These are phyloP conservation scores for Cerastis rubricosa DNA, from an alignment of 2,888 invertebrate species.

Conservation along the genomic window DNA sequence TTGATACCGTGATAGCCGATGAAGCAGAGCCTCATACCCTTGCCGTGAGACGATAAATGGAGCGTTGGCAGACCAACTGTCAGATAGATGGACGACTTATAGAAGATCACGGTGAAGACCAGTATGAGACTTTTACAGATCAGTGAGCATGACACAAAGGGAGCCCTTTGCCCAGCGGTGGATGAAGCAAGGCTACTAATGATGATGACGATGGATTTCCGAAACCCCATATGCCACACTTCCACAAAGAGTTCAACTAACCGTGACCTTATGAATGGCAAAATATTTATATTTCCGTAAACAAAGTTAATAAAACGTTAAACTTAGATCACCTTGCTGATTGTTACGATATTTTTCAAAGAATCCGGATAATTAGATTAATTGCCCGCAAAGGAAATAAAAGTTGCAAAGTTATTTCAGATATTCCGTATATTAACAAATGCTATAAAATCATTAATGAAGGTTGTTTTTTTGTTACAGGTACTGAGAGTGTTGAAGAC, in stretches of 20 bases:
- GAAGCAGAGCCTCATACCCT: not conserved
- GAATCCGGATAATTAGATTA: constrained; percentile 60
- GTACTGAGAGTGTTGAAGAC: constrained; percentile 70
- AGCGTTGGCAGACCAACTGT: not conserved
- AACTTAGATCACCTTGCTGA: constrained; percentile 56
- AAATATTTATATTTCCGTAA: constrained; percentile 40
- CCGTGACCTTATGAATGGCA: constrained; percentile 9
- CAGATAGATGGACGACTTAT: not conserved
- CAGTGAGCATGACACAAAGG: not conserved
- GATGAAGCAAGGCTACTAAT: not conserved
- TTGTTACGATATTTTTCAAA: constrained; percentile 37
- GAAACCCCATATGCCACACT: not conserved
- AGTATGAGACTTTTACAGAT: not conserved
- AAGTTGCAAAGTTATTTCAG: constrained; percentile 33
- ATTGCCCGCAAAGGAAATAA: constrained; percentile 49
- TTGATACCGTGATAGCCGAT: not conserved
- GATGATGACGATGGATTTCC: not conserved
- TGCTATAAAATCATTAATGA: constrained; percentile 46
- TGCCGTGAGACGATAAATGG: not conserved
- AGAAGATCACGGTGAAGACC: not conserved
- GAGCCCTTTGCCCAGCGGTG: not conserved
- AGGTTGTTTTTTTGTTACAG: constrained; percentile 66
- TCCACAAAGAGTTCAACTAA: not conserved
- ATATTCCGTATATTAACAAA: constrained; percentile 26
- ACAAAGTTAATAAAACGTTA: constrained; percentile 22